Base-by-base conservation (phyloP, 1,140 invertebrate genomes). In the Schlechtendalia chinensis region DNA sequence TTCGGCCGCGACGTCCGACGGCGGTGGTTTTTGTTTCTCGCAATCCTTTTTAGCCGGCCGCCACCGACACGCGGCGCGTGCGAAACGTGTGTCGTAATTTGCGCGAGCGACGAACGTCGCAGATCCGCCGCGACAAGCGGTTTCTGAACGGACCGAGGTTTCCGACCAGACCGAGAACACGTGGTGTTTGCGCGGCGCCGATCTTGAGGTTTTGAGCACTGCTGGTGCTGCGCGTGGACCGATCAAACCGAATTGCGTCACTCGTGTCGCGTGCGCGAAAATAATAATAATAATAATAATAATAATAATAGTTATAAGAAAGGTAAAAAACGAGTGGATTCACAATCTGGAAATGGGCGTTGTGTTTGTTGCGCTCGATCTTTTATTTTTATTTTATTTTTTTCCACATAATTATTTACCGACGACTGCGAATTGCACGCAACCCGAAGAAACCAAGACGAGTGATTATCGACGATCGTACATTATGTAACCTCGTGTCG, bases 311-410 rank as follows among this genome's bases (percentile, higher is more conserved):
- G 8, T 39, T 4, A 39, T 39, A 39, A 69, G 65, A 69, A 65
- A 47, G 65, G 63, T 69, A 65, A 29, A 63, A 24, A 45, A 14
- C 47, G 47, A 69, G 65, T 50, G 16, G 45, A 69, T 69, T 69
- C 27, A 50, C 16, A 12, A 69, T 69, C 45, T 69, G 14, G 22
- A 69, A 69, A 69, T 50, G 22, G 14, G 22, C 32, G 63, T 67
- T 10, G 14, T 24, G 50, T 69, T 24, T 50, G 1, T 50, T 27
- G 1, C 14, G 27, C 45, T 69, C 50, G 22, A n/a, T 50, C 16
- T 47, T 16, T 50, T 39, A 39, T 65, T 65, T 65, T 39, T n/a
- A 65, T 45, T 39, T 17, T 65, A 5, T 45, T 45, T 45, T 45
- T 45, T 45, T 45, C 39, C 59, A 24, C 10, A 47, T 10, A 59